Conservation (phyloP, 2,113 vertebrate genomes). For the Pantherophis guttatus region DNA sequence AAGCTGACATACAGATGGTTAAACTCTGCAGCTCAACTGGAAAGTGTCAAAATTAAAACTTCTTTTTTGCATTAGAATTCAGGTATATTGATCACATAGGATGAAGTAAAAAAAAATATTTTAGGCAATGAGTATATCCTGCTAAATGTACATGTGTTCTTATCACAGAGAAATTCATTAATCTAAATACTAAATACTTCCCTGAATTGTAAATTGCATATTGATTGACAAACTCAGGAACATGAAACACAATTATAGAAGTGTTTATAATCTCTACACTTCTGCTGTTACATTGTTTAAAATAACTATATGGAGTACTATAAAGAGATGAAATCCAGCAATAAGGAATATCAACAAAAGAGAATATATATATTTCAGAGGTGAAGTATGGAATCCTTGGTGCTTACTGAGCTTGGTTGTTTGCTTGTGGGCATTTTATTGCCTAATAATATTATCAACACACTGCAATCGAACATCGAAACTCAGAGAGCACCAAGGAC, state of each 20-base stretch:
- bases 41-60: background rate
- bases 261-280: background rate
- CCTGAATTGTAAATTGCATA: background rate
- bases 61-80: background rate
- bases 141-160: background rate
- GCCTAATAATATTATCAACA: background rate
- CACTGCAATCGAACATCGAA: background rate
- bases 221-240: background rate
- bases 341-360: background rate
- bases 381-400: background rate
- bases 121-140: background rate
- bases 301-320: background rate
- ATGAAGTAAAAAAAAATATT: background rate
- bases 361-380: background rate
- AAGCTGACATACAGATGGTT: background rate
- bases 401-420: background rate
- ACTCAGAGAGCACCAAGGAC: background rate
- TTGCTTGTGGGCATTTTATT: background rate
- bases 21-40: background rate
- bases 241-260: background rate
- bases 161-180: background rate
- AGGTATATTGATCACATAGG: background rate
- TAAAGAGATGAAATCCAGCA: background rate
- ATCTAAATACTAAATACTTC: background rate
- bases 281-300: background rate